These are phyloP conservation scores for Archips xylosteana DNA, from an alignment of 2,888 invertebrate genomes.

Conservation along the genomic window DNA sequence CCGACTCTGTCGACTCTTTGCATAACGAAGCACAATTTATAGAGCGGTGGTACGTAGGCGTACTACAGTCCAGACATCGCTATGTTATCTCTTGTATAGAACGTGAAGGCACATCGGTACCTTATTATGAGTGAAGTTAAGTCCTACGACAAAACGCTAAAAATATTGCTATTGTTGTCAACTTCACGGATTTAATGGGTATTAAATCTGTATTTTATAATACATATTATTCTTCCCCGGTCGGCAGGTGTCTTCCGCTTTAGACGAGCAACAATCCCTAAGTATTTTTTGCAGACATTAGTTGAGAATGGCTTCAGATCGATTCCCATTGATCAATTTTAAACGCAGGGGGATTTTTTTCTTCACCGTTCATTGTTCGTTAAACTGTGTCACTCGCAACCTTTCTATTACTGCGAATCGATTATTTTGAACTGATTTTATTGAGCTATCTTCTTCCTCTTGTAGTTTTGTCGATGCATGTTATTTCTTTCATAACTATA, in stretches of 20 bases:
- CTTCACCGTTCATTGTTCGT: slow-evolving; percentile 16
- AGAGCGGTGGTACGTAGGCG: slow-evolving; percentile 58
- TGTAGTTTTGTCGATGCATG: neutral
- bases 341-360: slow-evolving; percentile 16
- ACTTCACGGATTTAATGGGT: neutral
- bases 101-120: slow-evolving; percentile 40
- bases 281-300: slow-evolving; percentile 7
- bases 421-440: slow-evolving; percentile 10
- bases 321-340: slow-evolving; percentile 26
- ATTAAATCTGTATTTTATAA: neutral
- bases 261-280: neutral
- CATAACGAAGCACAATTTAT: slow-evolving; percentile 80
- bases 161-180: neutral
- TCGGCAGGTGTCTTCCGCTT: neutral
- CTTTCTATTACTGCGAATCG: slow-evolving; percentile 25
- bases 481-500: neutral
- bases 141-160: slow-evolving; percentile 1
- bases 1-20: slow-evolving; percentile 62
- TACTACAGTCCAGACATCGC: slow-evolving; percentile 44
- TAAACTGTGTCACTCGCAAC: slow-evolving; percentile 25
- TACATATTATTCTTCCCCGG: neutral
- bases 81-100: slow-evolving; percentile 41
- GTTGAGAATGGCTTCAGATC: slow-evolving; percentile 3
- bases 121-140: slow-evolving; percentile 38
- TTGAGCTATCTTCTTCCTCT: neutral